Conservation (phyloP, 64 coral and sea anemone species). For the Montipora foliosa region DNA sequence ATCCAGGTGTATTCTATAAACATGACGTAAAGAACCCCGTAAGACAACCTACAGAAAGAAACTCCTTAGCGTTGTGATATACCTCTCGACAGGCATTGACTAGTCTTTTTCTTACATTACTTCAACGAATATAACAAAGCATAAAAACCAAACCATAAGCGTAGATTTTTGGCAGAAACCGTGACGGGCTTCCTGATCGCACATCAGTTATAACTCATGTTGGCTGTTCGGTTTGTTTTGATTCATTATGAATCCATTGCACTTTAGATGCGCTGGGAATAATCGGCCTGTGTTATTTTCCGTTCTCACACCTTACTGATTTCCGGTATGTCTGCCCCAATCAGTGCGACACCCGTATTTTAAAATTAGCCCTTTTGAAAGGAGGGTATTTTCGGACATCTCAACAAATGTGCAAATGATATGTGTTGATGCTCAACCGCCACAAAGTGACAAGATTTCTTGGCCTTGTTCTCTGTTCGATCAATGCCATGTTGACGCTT, state of each 20-base stretch:
- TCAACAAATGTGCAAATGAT: neutral
- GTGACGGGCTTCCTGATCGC: neutral
- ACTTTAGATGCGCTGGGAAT: neutral
- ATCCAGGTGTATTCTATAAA: too few relatives aligned
- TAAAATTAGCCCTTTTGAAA: conserved; percentile 3
- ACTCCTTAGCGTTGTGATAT: too few relatives aligned
- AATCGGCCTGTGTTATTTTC: neutral
- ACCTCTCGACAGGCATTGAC: too few relatives aligned
- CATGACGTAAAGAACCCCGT: too few relatives aligned
- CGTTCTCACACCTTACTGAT: neutral
- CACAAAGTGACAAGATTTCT: neutral
- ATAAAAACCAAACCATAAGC: too few relatives aligned
- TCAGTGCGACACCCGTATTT: neutral
- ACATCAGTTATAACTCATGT: neutral
- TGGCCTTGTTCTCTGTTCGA: neutral
- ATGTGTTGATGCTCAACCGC: too few relatives aligned
- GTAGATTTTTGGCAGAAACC: neutral
- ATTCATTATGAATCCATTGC: conserved; percentile 1
- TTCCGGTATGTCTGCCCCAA: conserved; percentile 6
- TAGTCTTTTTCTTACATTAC: too few relatives aligned
- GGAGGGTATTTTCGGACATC: neutral
- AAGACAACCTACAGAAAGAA: too few relatives aligned
- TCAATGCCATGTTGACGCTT: too few relatives aligned
- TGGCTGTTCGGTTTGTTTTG: conserved; percentile 4
- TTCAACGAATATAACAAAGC: too few relatives aligned